phyloP scores from a whole-genome alignment of 92 coral and sea anemone species.

The Actinernus sp. region DNA sequence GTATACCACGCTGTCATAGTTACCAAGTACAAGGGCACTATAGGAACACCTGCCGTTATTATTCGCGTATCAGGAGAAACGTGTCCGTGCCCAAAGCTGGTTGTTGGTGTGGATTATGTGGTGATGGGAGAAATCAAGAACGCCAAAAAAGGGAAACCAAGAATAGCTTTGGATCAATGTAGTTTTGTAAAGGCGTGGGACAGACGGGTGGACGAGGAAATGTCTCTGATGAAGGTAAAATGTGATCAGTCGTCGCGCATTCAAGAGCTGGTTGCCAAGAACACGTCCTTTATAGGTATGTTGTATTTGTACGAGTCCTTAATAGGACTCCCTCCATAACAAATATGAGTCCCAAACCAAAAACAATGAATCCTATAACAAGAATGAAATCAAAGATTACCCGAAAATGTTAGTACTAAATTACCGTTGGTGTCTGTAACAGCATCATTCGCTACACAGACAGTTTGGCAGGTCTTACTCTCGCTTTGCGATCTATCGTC shows the following conservation, averaged over 20 bases:
- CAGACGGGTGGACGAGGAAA: slow-evolving; percentile 12
- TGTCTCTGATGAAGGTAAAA: not conserved
- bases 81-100: slow-evolving; percentile 36
- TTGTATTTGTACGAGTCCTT: too few relatives aligned
- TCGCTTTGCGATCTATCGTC: too few relatives aligned
- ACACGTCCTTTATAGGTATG: not conserved
- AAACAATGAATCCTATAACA: too few relatives aligned
- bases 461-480: too few relatives aligned
- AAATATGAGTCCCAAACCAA: too few relatives aligned
- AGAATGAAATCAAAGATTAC: too few relatives aligned
- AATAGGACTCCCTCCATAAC: too few relatives aligned
- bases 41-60: slow-evolving; percentile 6
- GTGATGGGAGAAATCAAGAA: slow-evolving; percentile 28
- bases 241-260: not conserved
- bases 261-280: slow-evolving; percentile 3
- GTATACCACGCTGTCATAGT: slow-evolving; percentile 9
- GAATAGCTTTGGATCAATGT: not conserved
- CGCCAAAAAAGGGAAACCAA: slow-evolving; percentile 1
- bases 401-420: too few relatives aligned
- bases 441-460: too few relatives aligned
- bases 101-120: slow-evolving; percentile 25
- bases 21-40: slow-evolving; percentile 13
- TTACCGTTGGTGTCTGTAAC: too few relatives aligned
- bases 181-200: slow-evolving; percentile 29
- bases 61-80: slow-evolving; percentile 13